Evolutionary conservation across 2,888 invertebrate genomes (phyloP).

Genomic region (Drosophila colorata): DNA sequence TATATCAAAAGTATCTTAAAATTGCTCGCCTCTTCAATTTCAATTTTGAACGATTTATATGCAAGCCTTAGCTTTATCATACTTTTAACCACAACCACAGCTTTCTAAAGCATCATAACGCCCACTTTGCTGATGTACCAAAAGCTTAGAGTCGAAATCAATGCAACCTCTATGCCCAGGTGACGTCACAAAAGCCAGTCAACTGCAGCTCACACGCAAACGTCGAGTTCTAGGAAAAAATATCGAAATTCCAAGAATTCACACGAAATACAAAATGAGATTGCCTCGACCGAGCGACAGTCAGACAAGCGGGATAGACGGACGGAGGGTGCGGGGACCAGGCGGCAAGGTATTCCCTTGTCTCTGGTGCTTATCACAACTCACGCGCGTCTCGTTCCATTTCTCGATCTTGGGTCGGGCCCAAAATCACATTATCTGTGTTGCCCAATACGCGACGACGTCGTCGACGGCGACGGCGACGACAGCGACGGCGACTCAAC

Average conservation of each 20-base stretch:
- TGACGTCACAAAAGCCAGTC: constrained; percentile 61
- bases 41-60: neutral
- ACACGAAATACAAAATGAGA: constrained; percentile 77
- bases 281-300: constrained; percentile 34
- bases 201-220: constrained; percentile 32
- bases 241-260: constrained; percentile 83
- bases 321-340: constrained; percentile 4
- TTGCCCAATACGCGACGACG: constrained; percentile 59
- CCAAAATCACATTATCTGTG: constrained; percentile 75
- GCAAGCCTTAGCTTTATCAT: neutral
- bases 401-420: constrained; percentile 63
- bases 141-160: neutral
- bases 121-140: constrained; percentile 7
- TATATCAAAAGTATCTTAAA: too few relatives aligned
- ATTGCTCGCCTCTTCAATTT: too few relatives aligned
- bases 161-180: neutral
- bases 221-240: constrained; percentile 82
- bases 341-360: constrained; percentile 82
- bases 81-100: constrained; percentile 1
- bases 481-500: constrained; percentile 53
- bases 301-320: constrained; percentile 10
- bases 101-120: constrained; percentile 14
- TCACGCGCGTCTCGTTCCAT: constrained; percentile 80
- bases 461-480: constrained; percentile 37
- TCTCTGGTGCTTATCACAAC: constrained; percentile 74